These are phyloP conservation scores for Tychaedon coryphoeus DNA, from an alignment of 2,113 vertebrate genomes.

Conservation along the genomic window DNA sequence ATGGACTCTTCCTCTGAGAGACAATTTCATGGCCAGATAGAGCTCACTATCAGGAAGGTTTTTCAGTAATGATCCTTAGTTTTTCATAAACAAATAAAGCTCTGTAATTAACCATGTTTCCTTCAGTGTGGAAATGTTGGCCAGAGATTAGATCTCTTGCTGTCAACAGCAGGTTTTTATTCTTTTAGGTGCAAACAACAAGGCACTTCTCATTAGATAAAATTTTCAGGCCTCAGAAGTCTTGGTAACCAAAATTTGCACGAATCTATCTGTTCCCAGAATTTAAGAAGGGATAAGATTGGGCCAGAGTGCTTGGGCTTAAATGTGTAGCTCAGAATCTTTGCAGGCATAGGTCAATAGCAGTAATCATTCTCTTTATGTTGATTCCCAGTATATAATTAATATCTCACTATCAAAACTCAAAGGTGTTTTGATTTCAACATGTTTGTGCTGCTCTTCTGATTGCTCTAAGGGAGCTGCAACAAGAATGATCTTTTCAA, in stretches of 20 bases:
- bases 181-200: background rate
- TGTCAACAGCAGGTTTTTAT: slow-evolving; percentile 13
- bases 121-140: background rate
- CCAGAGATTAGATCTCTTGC: background rate
- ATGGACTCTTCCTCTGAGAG: background rate
- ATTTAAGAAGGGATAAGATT: background rate
- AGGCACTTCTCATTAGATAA: background rate
- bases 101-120: background rate
- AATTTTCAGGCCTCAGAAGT: background rate
- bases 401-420: background rate
- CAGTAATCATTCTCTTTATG: background rate
- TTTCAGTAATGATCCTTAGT: background rate
- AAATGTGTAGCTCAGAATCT: background rate
- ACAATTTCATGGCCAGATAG: background rate
- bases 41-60: background rate
- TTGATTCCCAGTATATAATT: background rate
- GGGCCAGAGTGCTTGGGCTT: background rate
- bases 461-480: slow-evolving; percentile 11
- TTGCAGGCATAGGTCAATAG: background rate
- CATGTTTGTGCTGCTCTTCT: background rate
- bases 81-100: slow-evolving; percentile 24
- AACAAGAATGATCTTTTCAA: slow-evolving; percentile 17
- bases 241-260: background rate
- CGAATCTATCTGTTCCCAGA: background rate
- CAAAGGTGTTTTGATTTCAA: background rate